Percentiles rank a stretch among this genome's conserved stretches.
Conservation (phyloP, 1,140 invertebrate genomes). For the Brachionus manjavacas region DNA sequence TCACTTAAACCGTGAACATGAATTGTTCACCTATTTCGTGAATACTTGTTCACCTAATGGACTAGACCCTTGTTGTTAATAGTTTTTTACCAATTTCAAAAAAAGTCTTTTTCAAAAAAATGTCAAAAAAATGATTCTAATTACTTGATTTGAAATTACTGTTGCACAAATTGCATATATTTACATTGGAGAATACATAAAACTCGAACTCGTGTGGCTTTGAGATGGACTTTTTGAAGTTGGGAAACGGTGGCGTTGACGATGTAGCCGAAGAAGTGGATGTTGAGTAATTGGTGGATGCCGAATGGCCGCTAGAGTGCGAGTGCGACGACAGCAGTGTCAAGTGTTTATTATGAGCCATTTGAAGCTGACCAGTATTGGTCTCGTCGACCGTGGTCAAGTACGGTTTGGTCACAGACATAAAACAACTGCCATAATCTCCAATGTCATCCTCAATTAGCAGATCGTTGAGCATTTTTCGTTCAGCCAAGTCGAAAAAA, state of each 20-base stretch:
- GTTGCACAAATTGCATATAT: background rate
- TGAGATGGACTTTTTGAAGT: background rate
- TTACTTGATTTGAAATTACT: background rate
- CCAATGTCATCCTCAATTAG: background rate
- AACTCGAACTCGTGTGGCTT: slow-evolving; percentile 18
- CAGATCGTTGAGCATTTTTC: slow-evolving; percentile 12
- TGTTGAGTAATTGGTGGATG: background rate
- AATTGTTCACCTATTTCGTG: too few species aligned
- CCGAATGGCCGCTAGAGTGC: background rate
- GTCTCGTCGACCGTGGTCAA: background rate
- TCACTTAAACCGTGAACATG: too few species aligned
- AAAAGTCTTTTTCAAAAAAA: too few species aligned
- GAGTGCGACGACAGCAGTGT: slow-evolving; percentile 9
- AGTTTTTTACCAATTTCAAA: too few species aligned
- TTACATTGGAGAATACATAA: background rate
- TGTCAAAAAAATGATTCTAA: background rate
- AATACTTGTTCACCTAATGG: too few species aligned
- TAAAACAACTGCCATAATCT: slow-evolving; percentile 12
- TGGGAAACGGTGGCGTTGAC: slow-evolving; percentile 29
- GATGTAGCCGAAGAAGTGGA: background rate
- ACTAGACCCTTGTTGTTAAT: too few species aligned
- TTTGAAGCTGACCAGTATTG: background rate
- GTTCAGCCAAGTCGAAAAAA: slow-evolving; percentile 25
- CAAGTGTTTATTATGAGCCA: slow-evolving; percentile 27
- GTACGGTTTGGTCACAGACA: slow-evolving; percentile 1